A percentile compares a stretch with the other conserved stretches of the same genome.
These are phyloP conservation scores for Himalopsyche phryganea DNA, from an alignment of 1,140 invertebrate genomes.

Conservation along the genomic window DNA sequence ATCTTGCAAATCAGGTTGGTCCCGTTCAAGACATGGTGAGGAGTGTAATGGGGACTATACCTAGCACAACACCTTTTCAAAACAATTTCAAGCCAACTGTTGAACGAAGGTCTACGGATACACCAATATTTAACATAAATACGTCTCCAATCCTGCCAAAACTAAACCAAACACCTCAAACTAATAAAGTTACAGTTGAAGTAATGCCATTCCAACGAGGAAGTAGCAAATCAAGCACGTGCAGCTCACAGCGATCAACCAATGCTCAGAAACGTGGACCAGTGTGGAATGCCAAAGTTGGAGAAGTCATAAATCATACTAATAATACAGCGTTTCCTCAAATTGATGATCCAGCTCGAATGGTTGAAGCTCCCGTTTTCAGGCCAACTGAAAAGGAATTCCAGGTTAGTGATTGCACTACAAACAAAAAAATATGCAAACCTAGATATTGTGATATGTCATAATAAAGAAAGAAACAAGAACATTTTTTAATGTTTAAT, in stretches of 20 bases:
- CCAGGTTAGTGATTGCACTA: conserved; percentile 25
- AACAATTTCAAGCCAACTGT: neutral
- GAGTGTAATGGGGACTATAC: conserved; percentile 12
- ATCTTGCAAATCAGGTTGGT: neutral
- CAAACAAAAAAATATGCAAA: too few relatives aligned
- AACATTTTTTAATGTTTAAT: too few relatives aligned
- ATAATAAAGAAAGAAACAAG: neutral
- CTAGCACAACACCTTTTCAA: conserved; percentile 1
- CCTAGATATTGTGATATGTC: neutral
- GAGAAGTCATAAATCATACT: conserved; percentile 45
- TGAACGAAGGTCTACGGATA: too few relatives aligned
- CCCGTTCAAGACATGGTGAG: conserved; percentile 16
- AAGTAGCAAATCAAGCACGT: conserved; percentile 27
- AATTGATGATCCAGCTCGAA: conserved; percentile 51
- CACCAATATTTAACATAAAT: too few relatives aligned
- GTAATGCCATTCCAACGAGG: too few relatives aligned
- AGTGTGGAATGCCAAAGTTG: conserved; percentile 7
- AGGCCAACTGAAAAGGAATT: conserved; percentile 82
- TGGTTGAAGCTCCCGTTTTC: conserved; percentile 81
- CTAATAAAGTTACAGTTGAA: too few relatives aligned
- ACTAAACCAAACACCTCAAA: neutral
- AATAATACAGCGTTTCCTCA: conserved; percentile 57
- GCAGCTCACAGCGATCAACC: conserved; percentile 40
- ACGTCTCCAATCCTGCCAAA: neutral
- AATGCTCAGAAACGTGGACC: conserved; percentile 33